phyloP scores from a whole-genome alignment of 2,113 vertebrate genomes.

The Actenoides lindsayi region DNA sequence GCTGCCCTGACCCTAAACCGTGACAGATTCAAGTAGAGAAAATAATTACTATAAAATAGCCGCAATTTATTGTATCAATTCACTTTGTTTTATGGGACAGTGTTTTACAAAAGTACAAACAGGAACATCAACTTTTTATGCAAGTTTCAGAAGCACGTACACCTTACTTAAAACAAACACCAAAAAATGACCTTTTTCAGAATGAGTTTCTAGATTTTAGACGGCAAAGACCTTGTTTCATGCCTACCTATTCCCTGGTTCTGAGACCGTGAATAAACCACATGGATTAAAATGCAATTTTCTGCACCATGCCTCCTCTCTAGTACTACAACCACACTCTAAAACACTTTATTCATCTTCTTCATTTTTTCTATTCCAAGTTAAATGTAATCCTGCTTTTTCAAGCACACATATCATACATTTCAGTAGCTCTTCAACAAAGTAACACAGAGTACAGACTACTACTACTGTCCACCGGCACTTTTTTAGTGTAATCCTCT shows the following conservation, averaged over 20 bases:
- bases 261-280: background rate
- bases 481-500: background rate
- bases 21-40: background rate
- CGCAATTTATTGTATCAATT: background rate
- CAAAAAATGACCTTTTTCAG: background rate
- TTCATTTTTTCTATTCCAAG: background rate
- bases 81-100: background rate
- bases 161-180: background rate
- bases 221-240: background rate
- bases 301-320: background rate
- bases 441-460: background rate
- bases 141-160: background rate
- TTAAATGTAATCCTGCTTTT: background rate
- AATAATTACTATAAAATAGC: background rate
- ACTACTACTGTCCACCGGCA: background rate
- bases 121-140: background rate
- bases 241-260: background rate
- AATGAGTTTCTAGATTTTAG: background rate
- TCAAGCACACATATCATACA: background rate
- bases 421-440: background rate
- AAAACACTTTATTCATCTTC: background rate
- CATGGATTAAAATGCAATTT: background rate
- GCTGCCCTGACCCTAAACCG: no score
- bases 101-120: background rate
- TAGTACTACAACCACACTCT: background rate